Base-by-base conservation (phyloP, 2,797 vertebrate genomes). In the Champsocephalus gunnari region DNA sequence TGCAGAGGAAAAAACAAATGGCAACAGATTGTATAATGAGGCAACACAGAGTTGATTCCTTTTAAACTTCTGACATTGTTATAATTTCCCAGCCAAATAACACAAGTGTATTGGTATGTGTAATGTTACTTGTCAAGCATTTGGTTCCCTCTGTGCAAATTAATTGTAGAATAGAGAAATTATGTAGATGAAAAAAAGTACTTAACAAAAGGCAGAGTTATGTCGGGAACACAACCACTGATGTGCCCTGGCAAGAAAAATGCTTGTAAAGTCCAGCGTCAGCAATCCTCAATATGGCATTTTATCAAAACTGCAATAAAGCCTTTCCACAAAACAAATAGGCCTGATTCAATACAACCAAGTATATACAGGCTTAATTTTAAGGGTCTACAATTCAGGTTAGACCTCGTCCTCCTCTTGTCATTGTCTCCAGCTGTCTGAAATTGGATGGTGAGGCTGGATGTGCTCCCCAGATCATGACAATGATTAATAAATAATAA, bases 401-500 rank as follows among this genome's bases (percentile, higher is more conserved):
- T 66, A 6, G 62, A 80, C 69, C 57, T 66, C 53, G 61, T 71
- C 79, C 66, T 85, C 70, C 61, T 82, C 80, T 53, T 57, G 77
- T 83, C 83, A 71, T 82, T 74, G 70, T 82, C 80, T 65, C 67
- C 50, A 71, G 77, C 82, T 75, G 73, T 71, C 66, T 80, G 60
- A 74, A 66, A 66, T 61, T 45, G 76, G 73, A 72, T 13, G 34
- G 65, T 1, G 71, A 60, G 45, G 76, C 71, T 75, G 72, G 72
- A 86, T 76, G 68, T 75, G 71, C 80, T 85, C 73, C 80, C 85
- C 71, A 82, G 89, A 92, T 91, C 88, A 90, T 90, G 85, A 82
- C 80, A 55, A 56, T 16, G 38, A 83, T 89, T 73, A 89, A 89
- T 89, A 90, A 92, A 88, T 88, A 79, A 91, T 88, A 86, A 88